Evolutionary conservation across 2,113 vertebrate species (phyloP), one percentile per base, ranked within the genome.

Genomic region (Mandrillus leucophaeus): DNA sequence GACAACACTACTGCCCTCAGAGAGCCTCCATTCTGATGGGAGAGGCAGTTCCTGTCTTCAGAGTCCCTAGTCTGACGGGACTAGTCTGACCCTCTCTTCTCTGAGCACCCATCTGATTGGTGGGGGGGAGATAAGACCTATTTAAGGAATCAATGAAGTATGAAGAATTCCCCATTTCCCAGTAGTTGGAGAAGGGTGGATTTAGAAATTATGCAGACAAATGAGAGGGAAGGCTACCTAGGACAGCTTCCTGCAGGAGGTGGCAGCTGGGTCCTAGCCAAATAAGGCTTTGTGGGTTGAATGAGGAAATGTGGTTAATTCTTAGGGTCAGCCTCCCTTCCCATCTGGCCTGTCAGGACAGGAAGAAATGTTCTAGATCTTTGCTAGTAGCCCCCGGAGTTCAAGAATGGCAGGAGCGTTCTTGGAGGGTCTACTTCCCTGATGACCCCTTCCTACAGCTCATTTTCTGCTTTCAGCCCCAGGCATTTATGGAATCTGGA

Each of bases 311-410:
- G 20, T 8, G 32, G 45, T 72, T 91, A 43, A 13, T 75, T 72
- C 79, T 93, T 40, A 72, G 83, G 73, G n/a, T 22, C 25, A 43
- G 23, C 35, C 40, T 95, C 14, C 83, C 57, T 85, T 82, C 61
- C 75, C 40, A 50, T 73, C 57, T 80, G 70, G 50, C 50, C 57
- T 61, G 27, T 89, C 3, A 40, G 73, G 66, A 52, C 40, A 80
- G 83, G 86, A 82, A 84, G 64, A 82, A 83, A 55, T 48, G 25
- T 64, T 72, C 66, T 84, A 78, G 75, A 86, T 64, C 82, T 97
- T 59, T 61, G 82, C 68, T 70, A 2, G 48, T 61, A 30, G 76
- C 78, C 4, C 40, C 66, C 8, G 79, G 88, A 94, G n/a, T 75
- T 95, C 27, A 86, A 75, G 48, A 93, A 87, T 35, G 35, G 59